Percentiles rank a stretch among this genome's conserved stretches.
Conservation (phyloP, 2,888 invertebrate genomes). For the Philonicus albiceps region DNA sequence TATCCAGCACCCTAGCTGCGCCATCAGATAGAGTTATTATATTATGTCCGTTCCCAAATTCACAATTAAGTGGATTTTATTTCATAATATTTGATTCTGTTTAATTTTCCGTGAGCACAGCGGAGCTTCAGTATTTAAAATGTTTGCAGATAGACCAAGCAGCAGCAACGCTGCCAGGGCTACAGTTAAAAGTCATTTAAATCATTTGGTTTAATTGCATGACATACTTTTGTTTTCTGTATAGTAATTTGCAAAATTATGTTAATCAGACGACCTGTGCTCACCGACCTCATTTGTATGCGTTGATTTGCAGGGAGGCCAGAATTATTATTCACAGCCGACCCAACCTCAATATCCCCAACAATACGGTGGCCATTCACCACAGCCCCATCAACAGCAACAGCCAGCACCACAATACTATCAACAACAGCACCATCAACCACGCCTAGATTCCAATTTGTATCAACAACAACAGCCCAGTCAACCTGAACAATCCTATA, state of each 20-base stretch:
- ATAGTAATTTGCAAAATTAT: not conserved
- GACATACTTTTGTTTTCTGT: constrained; percentile 18
- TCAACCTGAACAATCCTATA: constrained; percentile 58
- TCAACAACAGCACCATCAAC: constrained; percentile 34
- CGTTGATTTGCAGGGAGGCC: constrained; percentile 54
- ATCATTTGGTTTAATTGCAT: constrained; percentile 24
- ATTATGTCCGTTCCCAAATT: not conserved
- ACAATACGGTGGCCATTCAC: constrained; percentile 52
- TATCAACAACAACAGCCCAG: constrained; percentile 50
- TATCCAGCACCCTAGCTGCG: not conserved
- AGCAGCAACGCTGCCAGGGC: not conserved
- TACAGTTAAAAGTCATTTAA: not conserved
- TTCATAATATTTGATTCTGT: constrained; percentile 31
- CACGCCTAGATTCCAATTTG: constrained; percentile 51
- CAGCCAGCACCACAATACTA: constrained; percentile 21
- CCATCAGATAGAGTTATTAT: constrained; percentile 18
- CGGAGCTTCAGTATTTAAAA: not conserved
- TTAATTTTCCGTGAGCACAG: not conserved
- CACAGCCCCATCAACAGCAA: constrained; percentile 32
- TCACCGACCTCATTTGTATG: constrained; percentile 9
- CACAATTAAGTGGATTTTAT: constrained; percentile 26
- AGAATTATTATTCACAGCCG: constrained; percentile 50
- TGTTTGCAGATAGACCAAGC: not conserved
- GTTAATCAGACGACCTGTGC: constrained; percentile 3
- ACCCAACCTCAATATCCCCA: constrained; percentile 65